These are phyloP conservation scores for Poecilobothrus nobilitatus DNA, from an alignment of 2,888 invertebrate genomes.

Conservation along the genomic window DNA sequence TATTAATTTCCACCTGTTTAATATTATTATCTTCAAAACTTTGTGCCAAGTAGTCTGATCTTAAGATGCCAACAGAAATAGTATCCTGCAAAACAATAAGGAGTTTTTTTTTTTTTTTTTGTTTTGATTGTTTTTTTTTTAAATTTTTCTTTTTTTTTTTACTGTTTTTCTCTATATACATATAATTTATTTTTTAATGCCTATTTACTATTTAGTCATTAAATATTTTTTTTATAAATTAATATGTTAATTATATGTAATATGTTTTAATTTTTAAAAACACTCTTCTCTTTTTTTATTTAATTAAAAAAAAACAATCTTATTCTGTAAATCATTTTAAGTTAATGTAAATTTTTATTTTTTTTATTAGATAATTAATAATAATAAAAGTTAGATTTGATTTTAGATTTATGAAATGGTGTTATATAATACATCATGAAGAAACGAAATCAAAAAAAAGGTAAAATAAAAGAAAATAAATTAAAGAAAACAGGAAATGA, in stretches of 20 bases:
- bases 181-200: no score
- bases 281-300: no score
- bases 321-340: no score
- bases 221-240: no score
- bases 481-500: neutral
- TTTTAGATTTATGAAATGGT: neutral
- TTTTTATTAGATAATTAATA: no score
- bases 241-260: no score
- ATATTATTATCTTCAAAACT: slow-evolving; percentile 52
- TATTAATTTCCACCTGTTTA: slow-evolving; percentile 96
- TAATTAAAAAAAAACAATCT: no score
- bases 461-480: neutral
- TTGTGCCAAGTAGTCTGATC: slow-evolving; percentile 87
- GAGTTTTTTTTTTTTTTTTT: slow-evolving; percentile 19
- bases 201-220: no score
- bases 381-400: neutral
- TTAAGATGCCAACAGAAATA: slow-evolving; percentile 72
- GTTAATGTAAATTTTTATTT: no score
- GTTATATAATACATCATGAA: neutral
- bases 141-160: slow-evolving; percentile 8
- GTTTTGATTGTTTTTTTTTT: slow-evolving; percentile 15
- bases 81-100: slow-evolving; percentile 38
- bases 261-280: no score
- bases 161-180: no score
- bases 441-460: neutral